Base-by-base conservation (phyloP, 2,113 vertebrate species). In the Muscicapa adusta region DNA sequence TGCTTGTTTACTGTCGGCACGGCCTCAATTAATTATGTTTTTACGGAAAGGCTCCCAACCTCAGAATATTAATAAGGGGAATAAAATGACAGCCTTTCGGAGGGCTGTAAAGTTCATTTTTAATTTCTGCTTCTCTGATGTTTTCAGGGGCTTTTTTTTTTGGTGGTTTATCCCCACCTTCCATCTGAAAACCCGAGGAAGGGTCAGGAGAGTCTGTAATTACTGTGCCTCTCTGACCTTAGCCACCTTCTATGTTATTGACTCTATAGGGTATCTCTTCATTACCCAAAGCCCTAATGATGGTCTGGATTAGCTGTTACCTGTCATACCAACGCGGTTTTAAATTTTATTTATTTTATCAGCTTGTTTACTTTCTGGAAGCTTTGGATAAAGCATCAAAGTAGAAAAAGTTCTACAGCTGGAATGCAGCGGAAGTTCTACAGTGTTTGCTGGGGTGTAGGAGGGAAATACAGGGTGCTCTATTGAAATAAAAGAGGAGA, bases 11-110 rank as follows among this genome's bases (percentile, higher is more conserved):
- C 99, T 99, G 99, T 99, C 99, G 99, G 98, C 98, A 98, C 98
- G 98, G 99, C 98, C 99, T 99, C 99, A 99, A 99, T 99, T 99
- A 99, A 99, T 99, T 99, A 99, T 99, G 99, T 99, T 99, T 98
- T 99, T 98, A 98, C 99, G 99, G 99, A 99, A 99, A 99, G 99
- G 99, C 99, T 99, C 99, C 99, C 99, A 99, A 99, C 99, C 99
- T 99, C 98, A 97, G 99, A 99, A 99, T 99, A 99, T 99, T 99
- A 99, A 99, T 99, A 99, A 99, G 99, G 98, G 98, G 98, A 98
- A 98, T 98, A 98, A 99, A 99, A 99, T 99, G 99, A 99, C 99
- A 99, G 99, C 98, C 98, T 98, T 98, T 98, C 82, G 95, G 96
- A 98, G 98, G 98, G 98, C 98, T 98, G 98, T 98, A 99, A 99